Percentiles rank a stretch among this genome's conserved stretches.
phyloP scores from a whole-genome alignment of 1,140 invertebrate species.

The Drosophila miranda region DNA sequence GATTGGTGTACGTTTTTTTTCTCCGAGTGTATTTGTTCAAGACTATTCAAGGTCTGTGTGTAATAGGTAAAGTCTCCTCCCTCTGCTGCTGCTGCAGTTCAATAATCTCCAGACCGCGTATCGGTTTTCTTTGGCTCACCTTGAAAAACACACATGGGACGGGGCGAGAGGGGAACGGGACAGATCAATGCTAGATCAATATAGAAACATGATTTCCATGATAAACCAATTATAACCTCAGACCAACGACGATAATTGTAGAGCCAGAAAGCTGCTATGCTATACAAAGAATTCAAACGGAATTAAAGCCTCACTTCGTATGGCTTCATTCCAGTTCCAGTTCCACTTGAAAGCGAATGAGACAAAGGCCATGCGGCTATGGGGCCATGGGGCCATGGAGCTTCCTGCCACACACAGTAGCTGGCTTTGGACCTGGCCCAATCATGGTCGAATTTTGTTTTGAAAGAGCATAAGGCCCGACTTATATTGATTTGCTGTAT shows the following conservation, averaged over 20 bases:
- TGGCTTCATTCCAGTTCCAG: too few relatives aligned
- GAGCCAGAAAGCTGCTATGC: constrained; percentile 10
- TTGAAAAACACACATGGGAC: constrained; percentile 7
- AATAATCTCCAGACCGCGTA: constrained; percentile 24
- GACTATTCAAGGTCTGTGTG: background rate
- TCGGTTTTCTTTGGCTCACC: constrained; percentile 44
- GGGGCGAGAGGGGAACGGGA: background rate
- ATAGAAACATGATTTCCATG: constrained; percentile 23
- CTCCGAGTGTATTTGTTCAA: too few relatives aligned
- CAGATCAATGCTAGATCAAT: constrained; percentile 31
- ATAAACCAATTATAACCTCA: constrained; percentile 53
- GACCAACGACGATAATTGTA: constrained; percentile 39
- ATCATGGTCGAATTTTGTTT: too few relatives aligned
- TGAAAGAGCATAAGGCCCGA: too few relatives aligned
- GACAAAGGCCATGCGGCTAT: too few relatives aligned
- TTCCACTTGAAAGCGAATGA: too few relatives aligned
- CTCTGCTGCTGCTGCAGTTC: constrained; percentile 29
- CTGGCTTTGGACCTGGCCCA: too few relatives aligned
- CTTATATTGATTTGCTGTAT: too few relatives aligned
- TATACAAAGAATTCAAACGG: background rate
- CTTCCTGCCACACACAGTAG: too few relatives aligned
- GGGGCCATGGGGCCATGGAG: too few relatives aligned
- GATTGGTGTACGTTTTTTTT: too few relatives aligned
- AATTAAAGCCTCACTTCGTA: too few relatives aligned
- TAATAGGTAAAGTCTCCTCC: constrained; percentile 11